Evolutionary conservation across 2,113 vertebrate genomes (phyloP).

Genomic region (Phasianus colchicus): DNA sequence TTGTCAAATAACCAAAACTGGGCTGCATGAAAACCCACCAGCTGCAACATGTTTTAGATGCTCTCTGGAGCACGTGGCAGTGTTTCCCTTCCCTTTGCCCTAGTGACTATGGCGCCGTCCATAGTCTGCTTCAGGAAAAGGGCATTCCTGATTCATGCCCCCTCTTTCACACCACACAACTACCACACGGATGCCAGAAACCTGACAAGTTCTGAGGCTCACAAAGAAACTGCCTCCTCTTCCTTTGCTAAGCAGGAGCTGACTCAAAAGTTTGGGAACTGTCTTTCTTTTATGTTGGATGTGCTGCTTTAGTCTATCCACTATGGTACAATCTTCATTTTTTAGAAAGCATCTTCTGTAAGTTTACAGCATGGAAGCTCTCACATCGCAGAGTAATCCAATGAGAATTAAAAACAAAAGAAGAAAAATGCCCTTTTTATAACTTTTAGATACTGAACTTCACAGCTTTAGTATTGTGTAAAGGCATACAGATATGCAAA

Average conservation of each 20-base stretch:
- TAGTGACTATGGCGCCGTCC: not conserved
- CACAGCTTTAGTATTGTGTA: not conserved
- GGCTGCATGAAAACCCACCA: not conserved
- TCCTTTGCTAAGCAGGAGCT: not conserved
- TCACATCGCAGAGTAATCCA: not conserved
- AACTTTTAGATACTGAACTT: not conserved
- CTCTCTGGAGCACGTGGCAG: not conserved
- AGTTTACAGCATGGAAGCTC: not conserved
- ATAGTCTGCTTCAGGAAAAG: not conserved
- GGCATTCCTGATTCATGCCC: fast-evolving
- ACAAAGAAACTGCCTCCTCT: not conserved
- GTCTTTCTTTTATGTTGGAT: not conserved
- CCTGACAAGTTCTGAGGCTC: not conserved
- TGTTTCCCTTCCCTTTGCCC: not conserved
- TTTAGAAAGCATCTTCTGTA: not conserved
- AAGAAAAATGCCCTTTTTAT: not conserved
- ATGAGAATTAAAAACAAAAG: not conserved
- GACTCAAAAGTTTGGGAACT: not conserved
- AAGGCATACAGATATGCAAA: not conserved
- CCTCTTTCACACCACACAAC: not conserved
- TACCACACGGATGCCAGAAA: not conserved
- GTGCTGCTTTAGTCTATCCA: not conserved
- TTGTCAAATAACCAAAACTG: not conserved
- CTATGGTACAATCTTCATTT: not conserved
- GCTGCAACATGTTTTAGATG: not conserved